phyloP scores from a whole-genome alignment of 2,113 vertebrate genomes.

The Chionis minor region DNA sequence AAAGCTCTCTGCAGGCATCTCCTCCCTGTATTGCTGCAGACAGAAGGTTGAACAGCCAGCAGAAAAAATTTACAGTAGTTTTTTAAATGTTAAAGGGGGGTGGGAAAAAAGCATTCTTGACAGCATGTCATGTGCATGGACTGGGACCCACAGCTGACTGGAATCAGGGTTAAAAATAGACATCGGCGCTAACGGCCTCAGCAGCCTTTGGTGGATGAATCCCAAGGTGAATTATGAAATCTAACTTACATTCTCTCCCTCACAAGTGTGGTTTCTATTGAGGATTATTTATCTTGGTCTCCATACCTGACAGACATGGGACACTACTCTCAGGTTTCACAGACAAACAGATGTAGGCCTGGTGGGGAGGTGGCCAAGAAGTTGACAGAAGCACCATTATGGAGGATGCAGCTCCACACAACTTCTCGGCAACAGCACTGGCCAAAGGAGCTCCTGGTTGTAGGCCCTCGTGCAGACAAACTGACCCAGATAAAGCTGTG shows the following conservation, averaged over 20 bases:
- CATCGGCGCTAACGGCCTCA: not conserved
- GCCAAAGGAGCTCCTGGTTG: not conserved
- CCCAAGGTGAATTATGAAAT: constrained; percentile 32
- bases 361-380: not conserved
- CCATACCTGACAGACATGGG: not conserved
- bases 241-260: not conserved
- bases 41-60: not conserved
- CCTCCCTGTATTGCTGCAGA: not conserved
- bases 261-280: not conserved
- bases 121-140: not conserved
- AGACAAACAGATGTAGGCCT: not conserved
- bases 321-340: not conserved
- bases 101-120: not conserved
- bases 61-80: not conserved
- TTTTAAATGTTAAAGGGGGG: not conserved
- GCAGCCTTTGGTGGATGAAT: not conserved
- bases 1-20: not conserved
- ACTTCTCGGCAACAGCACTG: not conserved
- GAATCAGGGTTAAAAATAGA: constrained; percentile 30
- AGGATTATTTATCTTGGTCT: constrained; percentile 12
- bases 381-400: not conserved
- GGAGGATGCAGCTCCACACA: not conserved
- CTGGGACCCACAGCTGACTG: constrained; percentile 1
- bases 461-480: not conserved
- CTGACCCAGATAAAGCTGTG: not conserved